phyloP scores from a whole-genome alignment of 2,888 invertebrate genomes.

The Eupithecia exiguata region DNA sequence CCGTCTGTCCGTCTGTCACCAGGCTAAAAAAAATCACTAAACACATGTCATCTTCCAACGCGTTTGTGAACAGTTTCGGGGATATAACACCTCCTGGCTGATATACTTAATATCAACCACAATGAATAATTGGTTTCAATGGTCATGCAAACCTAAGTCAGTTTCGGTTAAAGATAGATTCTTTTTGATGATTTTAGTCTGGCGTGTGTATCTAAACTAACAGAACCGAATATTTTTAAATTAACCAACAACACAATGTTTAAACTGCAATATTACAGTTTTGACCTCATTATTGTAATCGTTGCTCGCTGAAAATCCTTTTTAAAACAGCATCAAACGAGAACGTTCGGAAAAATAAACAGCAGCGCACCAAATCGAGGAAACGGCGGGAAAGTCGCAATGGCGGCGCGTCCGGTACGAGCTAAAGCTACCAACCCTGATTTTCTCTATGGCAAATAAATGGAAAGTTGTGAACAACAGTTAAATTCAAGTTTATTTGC shows the following conservation, averaged over 20 bases:
- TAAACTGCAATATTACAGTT: not conserved
- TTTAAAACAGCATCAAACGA: constrained; percentile 20
- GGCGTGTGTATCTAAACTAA: not conserved
- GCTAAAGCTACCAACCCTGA: constrained; percentile 37
- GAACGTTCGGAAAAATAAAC: constrained; percentile 29
- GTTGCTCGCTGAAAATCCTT: constrained; percentile 19
- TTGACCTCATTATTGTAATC: constrained; percentile 15
- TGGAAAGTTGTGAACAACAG: constrained; percentile 51
- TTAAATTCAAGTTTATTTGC: constrained; percentile 47
- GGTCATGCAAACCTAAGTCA: not conserved
- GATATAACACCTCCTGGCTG: too few species aligned
- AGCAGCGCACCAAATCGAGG: constrained; percentile 47
- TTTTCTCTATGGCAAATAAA: constrained; percentile 55
- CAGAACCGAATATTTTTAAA: not conserved
- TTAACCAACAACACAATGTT: not conserved
- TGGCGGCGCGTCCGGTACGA: constrained; percentile 46
- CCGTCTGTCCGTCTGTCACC: too few species aligned
- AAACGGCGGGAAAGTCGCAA: constrained; percentile 63
- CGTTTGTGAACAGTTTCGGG: too few species aligned
- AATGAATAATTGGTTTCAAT: not conserved
- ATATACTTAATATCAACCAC: too few species aligned
- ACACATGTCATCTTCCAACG: too few species aligned
- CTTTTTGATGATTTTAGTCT: not conserved
- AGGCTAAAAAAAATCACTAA: too few species aligned
- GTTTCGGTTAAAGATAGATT: not conserved